Evolutionary conservation across 2,797 vertebrate genomes (phyloP), one percentile per base, ranked within the genome.

Genomic region (Tenualosa ilisha): DNA sequence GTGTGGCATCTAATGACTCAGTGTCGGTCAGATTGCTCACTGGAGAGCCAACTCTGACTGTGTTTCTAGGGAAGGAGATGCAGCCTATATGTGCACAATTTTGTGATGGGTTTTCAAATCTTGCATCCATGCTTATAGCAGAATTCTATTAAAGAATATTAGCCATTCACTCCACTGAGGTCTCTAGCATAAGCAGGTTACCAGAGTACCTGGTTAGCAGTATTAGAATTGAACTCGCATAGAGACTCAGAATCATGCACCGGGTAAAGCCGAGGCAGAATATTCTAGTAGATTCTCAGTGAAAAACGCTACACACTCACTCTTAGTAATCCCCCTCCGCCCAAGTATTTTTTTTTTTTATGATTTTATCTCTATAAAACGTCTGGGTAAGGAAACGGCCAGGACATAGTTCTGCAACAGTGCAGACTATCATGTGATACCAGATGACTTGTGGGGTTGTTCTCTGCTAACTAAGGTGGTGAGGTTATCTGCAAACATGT

Each of bases 401-500:
- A 72, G 65, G 31, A 72, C 37, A 72, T 3, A 3, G 37, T 6
- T 15, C 2, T 40, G 26, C 31, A 20, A 51, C 50, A 9, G 50
- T 68, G 13, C 63, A 26, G 61, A 65, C 65, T 37, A 37, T 79
- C 72, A 79, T 79, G 72, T 79, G 72, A 79, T 46, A 17, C 15
- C 37, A 79, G 4, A 61, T 79, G 72, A 79, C 72, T 46, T 43
- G 72, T 7, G 40, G 7, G 40, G 3, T 3, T 75, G 68, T 40
- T 17, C 15, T 75, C 13, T 40, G 13, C 31, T 31, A 11, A 37
- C 63, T 31, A 40, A 17, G 11, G 3, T 31, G 8, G 24, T 31
- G 24, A 24, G 24, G 26, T 84, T 91, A 91, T 84, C 88, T 89
- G 87, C 87, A 87, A 51, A 86, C 37, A 75, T 75, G 0, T 43